Base-by-base conservation (phyloP, 2,113 vertebrate species). In the Amphiprion ocellaris region DNA sequence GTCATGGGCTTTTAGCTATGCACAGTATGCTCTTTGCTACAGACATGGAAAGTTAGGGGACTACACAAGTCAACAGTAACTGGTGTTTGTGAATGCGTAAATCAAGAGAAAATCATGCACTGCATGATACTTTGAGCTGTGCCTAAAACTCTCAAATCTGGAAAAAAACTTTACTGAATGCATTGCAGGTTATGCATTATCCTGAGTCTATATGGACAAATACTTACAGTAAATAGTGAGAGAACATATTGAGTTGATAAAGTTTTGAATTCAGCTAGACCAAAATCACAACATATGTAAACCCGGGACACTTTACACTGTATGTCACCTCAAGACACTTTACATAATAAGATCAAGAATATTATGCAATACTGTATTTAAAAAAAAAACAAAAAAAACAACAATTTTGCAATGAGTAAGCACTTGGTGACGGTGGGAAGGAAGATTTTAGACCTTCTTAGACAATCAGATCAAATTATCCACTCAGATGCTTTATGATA, bases 141-240 rank as follows among this genome's bases (percentile, higher is more conserved):
- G 4, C 33, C 33, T 74, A 39, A 37, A 39, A 58, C 33, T 79
- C 26, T 26, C 0, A 17, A 37, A 33, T 77, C 30, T 24, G n/a
- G 3, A 21, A 82, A 26, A 26, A 37, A 71, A 86, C 49, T 49
- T 82, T 54, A 53, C 28, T n/a, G 5, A 56, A 78, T 47, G 10
- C 59, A 46, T 26, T 44, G 47, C 19, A 75, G 4, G 5, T 50
- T 10, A 37, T 58, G 61, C 46, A 80, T 68, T 16, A 15, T 62
- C 5, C 11, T 12, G 50, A 55, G 53, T 75, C 37, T 60, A 58
- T 30, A 50, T 37, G 47, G 46, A 74, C 60, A 26, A 74, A 30
- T 66, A 78, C 82, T 86, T 84, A 82, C 24, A 59, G 65, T 77
- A 71, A 87, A 87, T 74, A 37, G 69, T 79, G 67, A 77, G 54